Evolutionary conservation across 2,797 vertebrate species (phyloP).

Genomic region (Adrianichthys oophorus): DNA sequence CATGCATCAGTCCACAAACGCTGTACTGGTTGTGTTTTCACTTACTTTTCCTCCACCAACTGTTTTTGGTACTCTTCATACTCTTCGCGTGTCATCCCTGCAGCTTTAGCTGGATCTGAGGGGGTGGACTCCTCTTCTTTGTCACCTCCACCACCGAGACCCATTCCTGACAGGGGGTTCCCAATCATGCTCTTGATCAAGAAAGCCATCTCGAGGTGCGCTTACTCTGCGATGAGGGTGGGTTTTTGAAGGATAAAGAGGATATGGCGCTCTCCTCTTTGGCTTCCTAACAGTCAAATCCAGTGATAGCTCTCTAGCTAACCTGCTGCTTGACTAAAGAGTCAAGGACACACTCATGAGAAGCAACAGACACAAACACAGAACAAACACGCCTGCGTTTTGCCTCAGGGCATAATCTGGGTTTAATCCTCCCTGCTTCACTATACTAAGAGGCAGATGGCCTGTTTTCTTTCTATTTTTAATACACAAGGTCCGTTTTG

Average conservation of each 20-base stretch:
- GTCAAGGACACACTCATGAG: conserved; percentile 82
- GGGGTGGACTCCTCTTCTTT: conserved; percentile 87
- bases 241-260: conserved; percentile 7
- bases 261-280: conserved; percentile 37
- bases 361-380: conserved; percentile 79
- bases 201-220: conserved; percentile 84
- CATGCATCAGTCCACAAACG: conserved; percentile 27
- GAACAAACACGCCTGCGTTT: conserved; percentile 56
- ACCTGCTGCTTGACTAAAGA: conserved; percentile 75
- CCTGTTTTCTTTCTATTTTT: conserved; percentile 75
- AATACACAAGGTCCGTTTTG: conserved; percentile 38
- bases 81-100: conserved; percentile 95
- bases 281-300: conserved; percentile 61
- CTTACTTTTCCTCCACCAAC: conserved; percentile 98
- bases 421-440: conserved; percentile 87
- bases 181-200: conserved; percentile 95
- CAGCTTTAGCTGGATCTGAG: conserved; percentile 88
- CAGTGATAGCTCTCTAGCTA: conserved; percentile 69
- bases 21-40: conserved; percentile 50
- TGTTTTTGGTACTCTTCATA: conserved; percentile 98
- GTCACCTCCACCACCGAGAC: conserved; percentile 89
- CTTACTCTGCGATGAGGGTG: conserved; percentile 24
- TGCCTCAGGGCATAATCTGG: conserved; percentile 88
- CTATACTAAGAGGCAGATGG: conserved; percentile 90
- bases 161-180: conserved; percentile 92